A percentile compares a stretch with the other conserved stretches of the same genome.
These are phyloP conservation scores for Megamerina dolium DNA, from an alignment of 2,888 invertebrate species.

Conservation along the genomic window DNA sequence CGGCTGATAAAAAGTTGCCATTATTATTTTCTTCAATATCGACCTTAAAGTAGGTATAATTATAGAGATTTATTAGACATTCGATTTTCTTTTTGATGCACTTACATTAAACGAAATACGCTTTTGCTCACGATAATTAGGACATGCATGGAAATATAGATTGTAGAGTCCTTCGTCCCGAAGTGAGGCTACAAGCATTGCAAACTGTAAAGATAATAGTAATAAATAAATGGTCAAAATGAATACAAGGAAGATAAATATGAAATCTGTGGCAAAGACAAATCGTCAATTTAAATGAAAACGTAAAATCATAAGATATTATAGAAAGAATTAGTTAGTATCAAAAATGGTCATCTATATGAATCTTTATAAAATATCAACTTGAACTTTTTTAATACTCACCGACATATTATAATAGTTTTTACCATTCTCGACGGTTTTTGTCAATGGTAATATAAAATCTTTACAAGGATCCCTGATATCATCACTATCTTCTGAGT, in stretches of 20 bases:
- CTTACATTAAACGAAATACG: slow-evolving; percentile 53
- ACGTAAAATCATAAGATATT: no score
- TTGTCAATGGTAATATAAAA: slow-evolving; percentile 55
- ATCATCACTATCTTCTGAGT: no score
- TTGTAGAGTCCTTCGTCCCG: slow-evolving; percentile 89
- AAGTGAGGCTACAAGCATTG: slow-evolving; percentile 66
- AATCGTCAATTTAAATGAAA: no score
- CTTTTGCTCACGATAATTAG: slow-evolving; percentile 56
- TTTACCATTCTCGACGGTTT: slow-evolving; percentile 51
- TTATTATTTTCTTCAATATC: slow-evolving; percentile 81
- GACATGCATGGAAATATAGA: slow-evolving; percentile 92
- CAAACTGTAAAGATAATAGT: slow-evolving; percentile 66
- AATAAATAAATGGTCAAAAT: no score
- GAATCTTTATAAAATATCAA: no score
- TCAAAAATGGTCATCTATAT: no score
- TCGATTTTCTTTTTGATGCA: no score
- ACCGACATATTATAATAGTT: slow-evolving; percentile 43
- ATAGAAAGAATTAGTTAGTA: no score
- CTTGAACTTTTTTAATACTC: no score
- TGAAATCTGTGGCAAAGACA: no score
- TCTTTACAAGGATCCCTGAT: slow-evolving; percentile 52
- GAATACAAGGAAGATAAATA: no score
- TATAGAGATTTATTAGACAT: background rate
- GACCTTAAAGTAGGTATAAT: slow-evolving; percentile 55
- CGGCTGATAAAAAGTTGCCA: slow-evolving; percentile 86